Base-by-base conservation (phyloP, 2,113 vertebrate species). In the Rhea pennata region DNA sequence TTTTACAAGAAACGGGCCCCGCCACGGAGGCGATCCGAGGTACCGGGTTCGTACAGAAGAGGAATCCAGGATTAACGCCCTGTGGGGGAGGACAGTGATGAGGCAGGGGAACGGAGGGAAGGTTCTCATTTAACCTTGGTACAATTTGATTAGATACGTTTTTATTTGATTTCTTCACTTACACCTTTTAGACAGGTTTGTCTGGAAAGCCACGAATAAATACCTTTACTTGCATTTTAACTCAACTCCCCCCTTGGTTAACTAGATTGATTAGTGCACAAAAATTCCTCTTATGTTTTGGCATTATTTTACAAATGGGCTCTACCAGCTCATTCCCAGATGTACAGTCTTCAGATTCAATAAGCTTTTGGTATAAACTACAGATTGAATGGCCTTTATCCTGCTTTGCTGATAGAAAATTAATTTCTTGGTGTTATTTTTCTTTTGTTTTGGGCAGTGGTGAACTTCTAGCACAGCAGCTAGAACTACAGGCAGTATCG, bases 291-390 rank as follows among this genome's bases (percentile, higher is more conserved):
- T 67, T 67, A 88, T 3, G 1, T 17, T 39, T 5, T 53, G 40
- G 71, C n/a, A 26, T 87, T 80, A 83, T 92, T 90, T 88, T 54
- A 90, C 40, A 74, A 93, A 90, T 87, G 50, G 67, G 75, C 90
- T 72, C 48, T 73, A 88, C 65, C 53, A 69, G 77, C 58, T 69
- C 9, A 6, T 88, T 93, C 72, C 85, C 94, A 96, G 64, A 90
- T 85, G 93, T 42, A 83, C 11, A 67, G 54, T 91, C 62, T 91
- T 90, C 93, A 89, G 44, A 94, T 80, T 95, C 93, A 96, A 95
- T 93, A 73, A 85, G 27, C 72, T 80, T 88, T 82, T 58, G 74
- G 79, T 59, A 94, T 24, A 88, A 96, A 90, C 87, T 90, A 58
- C 74, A 90, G 82, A 93, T 13, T 93, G 51, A 74, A 93, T 88